Evolutionary conservation across 2,888 invertebrate genomes (phyloP).

Genomic region (Drosophila yooni): DNA sequence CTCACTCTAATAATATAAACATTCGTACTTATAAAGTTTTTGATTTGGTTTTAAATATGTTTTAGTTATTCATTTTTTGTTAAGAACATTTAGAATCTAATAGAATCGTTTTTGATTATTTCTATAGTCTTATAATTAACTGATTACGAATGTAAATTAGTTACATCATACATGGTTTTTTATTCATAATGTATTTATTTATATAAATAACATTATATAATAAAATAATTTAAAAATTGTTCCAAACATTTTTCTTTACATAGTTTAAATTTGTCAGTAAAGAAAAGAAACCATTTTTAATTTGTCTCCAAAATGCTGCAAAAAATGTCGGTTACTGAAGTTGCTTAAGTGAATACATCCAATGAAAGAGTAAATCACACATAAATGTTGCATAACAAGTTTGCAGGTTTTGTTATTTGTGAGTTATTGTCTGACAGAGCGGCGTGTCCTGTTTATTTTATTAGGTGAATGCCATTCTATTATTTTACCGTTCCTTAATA

Average conservation of each 20-base stretch:
- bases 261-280: neutral
- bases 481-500: slow-evolving; percentile 42
- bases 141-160: neutral
- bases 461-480: slow-evolving; percentile 22
- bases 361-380: neutral
- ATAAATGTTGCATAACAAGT: slow-evolving; percentile 57
- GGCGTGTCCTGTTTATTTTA: slow-evolving; percentile 61
- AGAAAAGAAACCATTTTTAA: neutral
- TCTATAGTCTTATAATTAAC: neutral
- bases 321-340: neutral
- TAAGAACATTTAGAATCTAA: neutral
- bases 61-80: neutral
- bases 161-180: neutral
- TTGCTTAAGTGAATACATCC: slow-evolving; percentile 6
- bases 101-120: neutral
- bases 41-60: neutral
- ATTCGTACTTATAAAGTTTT: neutral
- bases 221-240: neutral
- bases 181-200: neutral
- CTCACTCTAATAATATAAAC: neutral
- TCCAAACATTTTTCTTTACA: neutral
- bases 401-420: slow-evolving; percentile 36
- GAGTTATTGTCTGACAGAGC: slow-evolving; percentile 52
- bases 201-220: neutral
- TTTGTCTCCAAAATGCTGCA: neutral